Base-by-base conservation (phyloP, 2,888 invertebrate genomes). In the Polyommatus iphigenia region DNA sequence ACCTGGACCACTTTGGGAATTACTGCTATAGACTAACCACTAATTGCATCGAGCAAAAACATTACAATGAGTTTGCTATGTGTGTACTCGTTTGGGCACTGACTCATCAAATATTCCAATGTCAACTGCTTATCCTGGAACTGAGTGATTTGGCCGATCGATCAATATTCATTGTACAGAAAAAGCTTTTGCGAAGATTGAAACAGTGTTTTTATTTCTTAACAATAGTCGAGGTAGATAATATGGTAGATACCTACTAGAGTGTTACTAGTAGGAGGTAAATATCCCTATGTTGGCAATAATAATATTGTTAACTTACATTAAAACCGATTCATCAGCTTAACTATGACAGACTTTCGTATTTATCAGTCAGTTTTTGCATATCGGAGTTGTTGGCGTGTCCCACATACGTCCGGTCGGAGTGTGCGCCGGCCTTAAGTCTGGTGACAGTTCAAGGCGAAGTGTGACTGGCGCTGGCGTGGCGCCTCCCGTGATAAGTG, bases 31-130 rank as follows among this genome's bases (percentile, higher is more conserved):
- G 79, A 77, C 78, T 72, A 83, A 84, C 86, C 86, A 88, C 86
- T 91, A 91, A 91, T 91, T 91, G 88, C 83, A 84, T 82, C 85
- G 83, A 86, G 88, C 89, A 90, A 90, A 91, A 91, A 91, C 86
- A 85, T 87, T 86, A 89, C 91, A 90, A 90, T 90, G 85, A 86
- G 85, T 87, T 88, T 85, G 86, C 87, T 89, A 88, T 90, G 90
- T 90, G 85, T 89, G 90, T 89, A 88, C 79, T 85, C 84, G 87
- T 90, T 87, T 84, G 83, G 81, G 79, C 59, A 79, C 80, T 92
- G 91, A 91, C 82, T 91, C 91, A 91, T 76, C 71, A 50, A 50
- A 59, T 41, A 72, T 72, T 72, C 59, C 41, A 41, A 67, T 59
- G 57, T 29, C 67, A 67, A 67, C 32, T 67, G 67, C 13, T 32